Percentiles rank a stretch among this genome's conserved stretches.
Conservation (phyloP, 2,113 vertebrate species). For the Nycticorax nycticorax region DNA sequence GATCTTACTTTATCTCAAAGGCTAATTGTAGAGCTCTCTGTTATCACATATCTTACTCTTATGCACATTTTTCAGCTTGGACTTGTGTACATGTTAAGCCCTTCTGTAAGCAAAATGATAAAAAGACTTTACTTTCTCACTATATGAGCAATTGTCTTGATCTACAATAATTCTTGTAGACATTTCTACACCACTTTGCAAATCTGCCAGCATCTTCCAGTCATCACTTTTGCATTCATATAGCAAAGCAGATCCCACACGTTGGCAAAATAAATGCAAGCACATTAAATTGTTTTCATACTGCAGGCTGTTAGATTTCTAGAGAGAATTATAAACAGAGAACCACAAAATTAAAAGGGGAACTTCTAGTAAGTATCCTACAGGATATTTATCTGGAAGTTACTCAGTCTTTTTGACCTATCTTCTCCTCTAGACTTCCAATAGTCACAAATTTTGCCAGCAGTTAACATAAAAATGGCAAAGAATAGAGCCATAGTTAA, state of each 20-base stretch:
- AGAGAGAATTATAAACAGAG: not conserved
- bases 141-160: not conserved
- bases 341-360: not conserved
- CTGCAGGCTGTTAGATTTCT: not conserved
- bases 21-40: not conserved
- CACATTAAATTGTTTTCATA: not conserved
- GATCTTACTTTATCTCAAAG: not conserved
- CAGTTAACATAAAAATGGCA: not conserved
- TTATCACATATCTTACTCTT: not conserved
- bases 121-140: not conserved
- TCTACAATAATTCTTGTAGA: not conserved
- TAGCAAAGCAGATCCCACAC: not conserved
- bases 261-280: not conserved
- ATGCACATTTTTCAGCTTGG: fast-evolving
- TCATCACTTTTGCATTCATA: not conserved
- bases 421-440: not conserved
- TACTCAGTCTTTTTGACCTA: not conserved
- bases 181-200: not conserved
- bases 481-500: not conserved
- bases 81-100: not conserved
- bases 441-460: not conserved
- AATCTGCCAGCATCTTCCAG: not conserved
- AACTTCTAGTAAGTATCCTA: not conserved
- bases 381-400: not conserved
- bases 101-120: not conserved